Conservation (phyloP, 2,113 vertebrate genomes). For the Prionailurus bengalensis region DNA sequence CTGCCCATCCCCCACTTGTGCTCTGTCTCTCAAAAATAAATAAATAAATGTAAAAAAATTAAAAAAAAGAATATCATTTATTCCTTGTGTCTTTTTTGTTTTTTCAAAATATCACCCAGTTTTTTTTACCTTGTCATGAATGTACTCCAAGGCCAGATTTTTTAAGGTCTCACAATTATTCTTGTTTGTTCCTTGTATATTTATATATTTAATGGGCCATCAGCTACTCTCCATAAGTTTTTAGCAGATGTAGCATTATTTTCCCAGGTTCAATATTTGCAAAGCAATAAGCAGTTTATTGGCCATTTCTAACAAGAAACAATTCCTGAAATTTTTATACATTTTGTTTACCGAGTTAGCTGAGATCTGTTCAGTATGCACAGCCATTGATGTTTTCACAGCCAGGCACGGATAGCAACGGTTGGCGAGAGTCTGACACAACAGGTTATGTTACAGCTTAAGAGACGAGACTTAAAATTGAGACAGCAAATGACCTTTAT, state of each 20-base stretch:
- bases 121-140: slow-evolving; percentile 39
- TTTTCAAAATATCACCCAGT: background rate
- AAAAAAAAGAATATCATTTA: background rate
- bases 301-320: slow-evolving; percentile 77
- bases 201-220: slow-evolving; percentile 50
- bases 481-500: background rate
- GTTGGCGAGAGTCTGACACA: slow-evolving; percentile 11
- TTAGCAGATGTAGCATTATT: slow-evolving; percentile 72
- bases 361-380: slow-evolving; percentile 61
- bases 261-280: slow-evolving; percentile 76
- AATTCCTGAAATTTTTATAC: slow-evolving; percentile 78
- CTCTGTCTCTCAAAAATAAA: no score
- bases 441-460: slow-evolving; percentile 32
- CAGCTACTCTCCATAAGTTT: slow-evolving; percentile 21
- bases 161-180: background rate
- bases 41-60: no score
- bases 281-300: slow-evolving; percentile 82
- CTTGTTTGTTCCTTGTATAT: background rate
- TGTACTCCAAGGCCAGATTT: background rate
- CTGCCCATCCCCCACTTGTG: no score
- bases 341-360: slow-evolving; percentile 66
- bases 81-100: background rate
- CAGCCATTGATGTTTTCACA: slow-evolving; percentile 67
- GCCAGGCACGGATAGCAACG: background rate
- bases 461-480: slow-evolving; percentile 47